Conservation (phyloP, 2,113 vertebrate species). For the Pipra filicauda region DNA sequence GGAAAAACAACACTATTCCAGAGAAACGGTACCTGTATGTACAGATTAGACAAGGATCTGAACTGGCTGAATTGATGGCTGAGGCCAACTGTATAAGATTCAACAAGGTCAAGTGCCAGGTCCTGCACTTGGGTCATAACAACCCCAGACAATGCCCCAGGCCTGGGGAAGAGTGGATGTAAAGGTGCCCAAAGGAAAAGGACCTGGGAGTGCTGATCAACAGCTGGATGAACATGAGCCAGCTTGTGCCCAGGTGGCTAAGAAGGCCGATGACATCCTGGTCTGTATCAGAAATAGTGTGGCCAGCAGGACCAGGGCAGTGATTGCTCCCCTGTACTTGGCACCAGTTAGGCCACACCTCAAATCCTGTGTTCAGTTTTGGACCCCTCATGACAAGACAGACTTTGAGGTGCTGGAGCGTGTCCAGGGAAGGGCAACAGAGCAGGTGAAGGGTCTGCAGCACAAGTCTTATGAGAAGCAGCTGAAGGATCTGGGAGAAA, state of each 20-base stretch:
- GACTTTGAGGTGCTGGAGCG: accelerated
- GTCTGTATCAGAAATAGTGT: neutral
- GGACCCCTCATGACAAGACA: neutral
- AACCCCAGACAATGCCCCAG: neutral
- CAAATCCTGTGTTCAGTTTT: neutral
- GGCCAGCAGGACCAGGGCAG: neutral
- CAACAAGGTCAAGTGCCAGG: neutral
- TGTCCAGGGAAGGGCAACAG: accelerated
- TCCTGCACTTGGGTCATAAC: neutral
- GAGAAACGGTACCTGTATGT: neutral
- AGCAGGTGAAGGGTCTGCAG: neutral
- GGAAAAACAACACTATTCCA: neutral
- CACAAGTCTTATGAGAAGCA: neutral
- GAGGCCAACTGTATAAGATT: accelerated
- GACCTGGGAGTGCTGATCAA: accelerated
- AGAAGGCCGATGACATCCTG: neutral
- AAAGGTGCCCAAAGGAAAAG: neutral
- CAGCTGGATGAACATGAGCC: neutral
- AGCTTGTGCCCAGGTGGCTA: neutral
- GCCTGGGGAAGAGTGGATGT: neutral
- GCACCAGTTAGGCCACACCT: neutral
- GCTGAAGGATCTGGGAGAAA: neutral
- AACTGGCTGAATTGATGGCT: accelerated
- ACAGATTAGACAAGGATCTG: neutral
- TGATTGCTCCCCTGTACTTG: accelerated